These are phyloP conservation scores for Hyposoter didymator DNA, from an alignment of 2,888 invertebrate species.

Conservation along the genomic window DNA sequence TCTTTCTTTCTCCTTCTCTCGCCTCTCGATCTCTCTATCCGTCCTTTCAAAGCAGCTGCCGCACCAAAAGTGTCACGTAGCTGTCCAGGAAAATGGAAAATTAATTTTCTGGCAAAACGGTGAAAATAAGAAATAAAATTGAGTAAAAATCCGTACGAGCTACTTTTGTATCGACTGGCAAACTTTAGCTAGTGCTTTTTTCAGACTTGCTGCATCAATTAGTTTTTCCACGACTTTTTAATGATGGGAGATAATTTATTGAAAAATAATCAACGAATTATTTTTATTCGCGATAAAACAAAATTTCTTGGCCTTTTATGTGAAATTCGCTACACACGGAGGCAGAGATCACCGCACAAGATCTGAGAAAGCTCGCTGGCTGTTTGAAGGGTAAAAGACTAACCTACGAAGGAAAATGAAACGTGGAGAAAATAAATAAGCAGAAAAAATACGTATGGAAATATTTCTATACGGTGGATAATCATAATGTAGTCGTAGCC, in stretches of 20 bases:
- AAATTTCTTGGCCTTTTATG: too few species aligned
- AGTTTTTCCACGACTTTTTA: neutral
- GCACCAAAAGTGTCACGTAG: constrained; percentile 54
- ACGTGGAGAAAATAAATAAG: neutral
- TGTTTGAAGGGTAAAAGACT: constrained; percentile 4
- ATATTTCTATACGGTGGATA: constrained; percentile 17
- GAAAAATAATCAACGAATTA: neutral
- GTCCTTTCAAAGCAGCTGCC: constrained; percentile 59
- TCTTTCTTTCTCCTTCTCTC: constrained; percentile 28
- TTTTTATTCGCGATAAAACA: neutral
- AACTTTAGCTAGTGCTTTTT: neutral
- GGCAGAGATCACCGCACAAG: neutral
- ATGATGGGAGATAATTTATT: neutral
- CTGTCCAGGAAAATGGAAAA: constrained; percentile 55
- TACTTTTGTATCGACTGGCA: neutral
- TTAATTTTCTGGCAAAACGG: constrained; percentile 43
- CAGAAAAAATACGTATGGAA: neutral
- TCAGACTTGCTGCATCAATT: neutral
- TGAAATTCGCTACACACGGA: neutral
- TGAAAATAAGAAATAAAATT: constrained; percentile 23
- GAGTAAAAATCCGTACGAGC: constrained; percentile 4
- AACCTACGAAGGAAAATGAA: constrained; percentile 21
- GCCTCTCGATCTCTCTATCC: constrained; percentile 42
- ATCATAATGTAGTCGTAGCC: constrained; percentile 11
- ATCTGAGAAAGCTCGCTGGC: neutral